Percentiles rank a stretch among this genome's conserved stretches.
phyloP scores from a whole-genome alignment of 2,797 vertebrate genomes.

The Malurus splendens region DNA sequence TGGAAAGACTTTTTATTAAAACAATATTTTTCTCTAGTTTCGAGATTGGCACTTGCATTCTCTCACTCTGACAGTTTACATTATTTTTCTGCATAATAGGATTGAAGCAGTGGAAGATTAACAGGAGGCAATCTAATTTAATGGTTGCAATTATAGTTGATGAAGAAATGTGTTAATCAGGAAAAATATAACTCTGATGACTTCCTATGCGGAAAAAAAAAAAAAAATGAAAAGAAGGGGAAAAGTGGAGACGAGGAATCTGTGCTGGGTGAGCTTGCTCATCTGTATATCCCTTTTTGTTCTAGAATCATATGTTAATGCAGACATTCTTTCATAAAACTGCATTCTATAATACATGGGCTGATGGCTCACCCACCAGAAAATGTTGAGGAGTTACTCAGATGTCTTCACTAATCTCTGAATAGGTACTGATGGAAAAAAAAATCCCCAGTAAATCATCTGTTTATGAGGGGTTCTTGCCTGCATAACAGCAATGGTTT shows the following conservation, averaged over 20 bases:
- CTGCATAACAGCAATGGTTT: background rate
- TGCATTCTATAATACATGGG: background rate
- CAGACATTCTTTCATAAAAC: background rate
- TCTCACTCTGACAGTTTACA: constrained; percentile 60
- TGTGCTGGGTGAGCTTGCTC: background rate
- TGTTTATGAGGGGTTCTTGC: background rate
- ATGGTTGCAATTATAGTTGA: constrained; percentile 67
- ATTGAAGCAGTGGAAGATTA: constrained; percentile 51
- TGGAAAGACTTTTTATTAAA: constrained; percentile 62
- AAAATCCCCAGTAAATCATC: background rate
- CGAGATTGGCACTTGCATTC: constrained; percentile 35
- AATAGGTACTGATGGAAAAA: background rate
- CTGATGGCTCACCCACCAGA: background rate
- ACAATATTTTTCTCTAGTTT: constrained; percentile 47
- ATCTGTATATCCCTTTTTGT: background rate
- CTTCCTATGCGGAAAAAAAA: background rate
- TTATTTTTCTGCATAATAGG: constrained; percentile 51
- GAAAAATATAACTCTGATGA: constrained; percentile 52
- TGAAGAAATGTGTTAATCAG: constrained; percentile 66
- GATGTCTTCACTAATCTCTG: background rate
- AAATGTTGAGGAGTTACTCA: background rate
- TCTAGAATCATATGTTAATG: background rate
- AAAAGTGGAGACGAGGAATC: constrained; percentile 33
- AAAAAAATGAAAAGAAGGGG: background rate
- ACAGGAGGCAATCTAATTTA: constrained; percentile 67